phyloP scores from a whole-genome alignment of 2,113 vertebrate genomes.

The Macrotus californicus region DNA sequence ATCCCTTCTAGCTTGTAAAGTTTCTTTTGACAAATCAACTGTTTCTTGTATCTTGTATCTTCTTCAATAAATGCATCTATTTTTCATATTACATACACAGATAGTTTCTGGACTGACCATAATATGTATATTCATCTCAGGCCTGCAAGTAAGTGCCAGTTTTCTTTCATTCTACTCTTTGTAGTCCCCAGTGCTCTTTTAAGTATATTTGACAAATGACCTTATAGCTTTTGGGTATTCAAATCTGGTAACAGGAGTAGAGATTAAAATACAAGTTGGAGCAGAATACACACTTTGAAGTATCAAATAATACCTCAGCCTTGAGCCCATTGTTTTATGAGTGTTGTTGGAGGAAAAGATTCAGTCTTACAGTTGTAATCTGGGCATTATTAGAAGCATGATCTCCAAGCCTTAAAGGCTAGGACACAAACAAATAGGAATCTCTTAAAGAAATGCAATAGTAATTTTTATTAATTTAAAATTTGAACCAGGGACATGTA shows the following conservation, averaged over 20 bases:
- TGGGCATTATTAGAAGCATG: neutral
- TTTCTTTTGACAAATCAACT: too few species aligned
- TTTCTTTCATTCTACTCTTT: neutral
- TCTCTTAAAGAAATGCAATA: neutral
- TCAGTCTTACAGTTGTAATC: neutral
- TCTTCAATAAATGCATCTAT: too few species aligned
- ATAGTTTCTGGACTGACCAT: too few species aligned
- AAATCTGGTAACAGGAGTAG: neutral
- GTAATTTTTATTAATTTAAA: neutral
- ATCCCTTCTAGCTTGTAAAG: too few species aligned
- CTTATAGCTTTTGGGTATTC: neutral
- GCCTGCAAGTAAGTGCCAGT: neutral
- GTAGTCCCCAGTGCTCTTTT: neutral
- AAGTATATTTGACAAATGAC: neutral
- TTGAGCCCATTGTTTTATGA: neutral
- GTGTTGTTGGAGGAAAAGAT: neutral
- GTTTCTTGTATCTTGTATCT: too few species aligned
- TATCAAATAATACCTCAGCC: neutral
- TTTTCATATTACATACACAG: too few species aligned
- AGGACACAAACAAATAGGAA: neutral
- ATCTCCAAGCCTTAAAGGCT: neutral
- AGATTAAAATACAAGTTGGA: neutral
- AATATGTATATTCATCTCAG: neutral
- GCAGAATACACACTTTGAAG: neutral
- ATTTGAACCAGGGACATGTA: neutral